Evolutionary conservation across 2,888 invertebrate species (phyloP).

Genomic region (Latrodectus elegans): DNA sequence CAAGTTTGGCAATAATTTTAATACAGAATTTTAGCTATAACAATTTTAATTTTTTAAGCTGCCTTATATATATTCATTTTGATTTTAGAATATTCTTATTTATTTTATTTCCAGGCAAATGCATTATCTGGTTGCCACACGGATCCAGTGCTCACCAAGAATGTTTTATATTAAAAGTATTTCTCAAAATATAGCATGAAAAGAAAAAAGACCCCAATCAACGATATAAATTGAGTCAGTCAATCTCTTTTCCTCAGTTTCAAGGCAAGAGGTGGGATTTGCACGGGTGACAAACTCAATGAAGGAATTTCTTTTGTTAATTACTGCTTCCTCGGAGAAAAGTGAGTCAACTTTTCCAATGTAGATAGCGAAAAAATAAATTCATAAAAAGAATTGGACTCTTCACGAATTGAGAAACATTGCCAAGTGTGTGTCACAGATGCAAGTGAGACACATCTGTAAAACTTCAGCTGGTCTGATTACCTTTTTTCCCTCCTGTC

Average conservation of each 20-base stretch:
- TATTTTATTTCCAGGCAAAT: constrained; percentile 28
- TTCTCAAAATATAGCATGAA: constrained; percentile 55
- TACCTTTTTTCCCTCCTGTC: constrained; percentile 21
- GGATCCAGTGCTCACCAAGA: constrained; percentile 53
- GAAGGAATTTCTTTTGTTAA: constrained; percentile 36
- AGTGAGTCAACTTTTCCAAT: constrained; percentile 31
- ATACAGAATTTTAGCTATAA: too few relatives aligned
- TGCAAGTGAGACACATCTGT: constrained; percentile 35
- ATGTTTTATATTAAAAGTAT: constrained; percentile 8
- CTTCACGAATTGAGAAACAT: constrained; percentile 21
- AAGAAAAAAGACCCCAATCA: constrained; percentile 43
- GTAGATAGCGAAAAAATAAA: constrained; percentile 53
- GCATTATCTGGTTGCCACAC: constrained; percentile 52
- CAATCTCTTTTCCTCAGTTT: constrained; percentile 43
- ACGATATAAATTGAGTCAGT: constrained; percentile 34
- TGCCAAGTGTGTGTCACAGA: constrained; percentile 16
- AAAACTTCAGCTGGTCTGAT: constrained; percentile 68
- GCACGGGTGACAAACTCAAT: constrained; percentile 59
- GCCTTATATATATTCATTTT: not conserved
- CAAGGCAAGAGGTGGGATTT: constrained; percentile 26
- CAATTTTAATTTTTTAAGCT: not conserved
- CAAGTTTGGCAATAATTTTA: too few relatives aligned
- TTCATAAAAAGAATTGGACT: constrained; percentile 22
- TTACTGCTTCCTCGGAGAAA: constrained; percentile 58
- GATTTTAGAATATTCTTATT: not conserved